Base-by-base conservation (phyloP, 2,888 invertebrate species). In the Apodemia duryi region DNA sequence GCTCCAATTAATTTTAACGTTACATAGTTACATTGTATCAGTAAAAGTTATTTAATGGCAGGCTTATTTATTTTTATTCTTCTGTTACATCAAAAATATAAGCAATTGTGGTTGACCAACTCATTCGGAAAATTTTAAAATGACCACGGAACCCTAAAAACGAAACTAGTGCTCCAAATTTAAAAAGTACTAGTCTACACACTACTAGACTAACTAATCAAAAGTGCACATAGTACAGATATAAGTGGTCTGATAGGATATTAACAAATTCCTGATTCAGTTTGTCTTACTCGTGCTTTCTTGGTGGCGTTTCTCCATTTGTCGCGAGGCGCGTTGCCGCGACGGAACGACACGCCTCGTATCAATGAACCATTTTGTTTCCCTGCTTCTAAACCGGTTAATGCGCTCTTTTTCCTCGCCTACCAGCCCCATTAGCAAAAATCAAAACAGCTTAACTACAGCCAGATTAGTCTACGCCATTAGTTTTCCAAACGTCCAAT, bases 201-300 rank as follows among this genome's bases (percentile, higher is more conserved):
- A 28, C 28, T 52, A 52, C 28, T 52, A 28, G 28, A 52, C 52
- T 21, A 51, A 28, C 21, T 21, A 52, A 52, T 28, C 21, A 21
- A 21, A n/a, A 52, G 52, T 52, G 52, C 52, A 52, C 28, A 41
- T 60, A 5, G 13, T 57, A 49, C 63, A 64, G 35, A n/a, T 63
- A 64, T 52, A 66, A 21, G 66, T 68, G 63, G 60, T 63, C 62
- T 41, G n/a, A 54, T 41, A 54, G 21, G 63, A 28, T 41, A 43
- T 28, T 46, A 60, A 60, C 62, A 65, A 65, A 67, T 65, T 64
- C 68, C 70, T 60, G 63, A 65, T 68, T 67, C 65, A 66, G 57
- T 71, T 72, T 70, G 73, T 85, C 95, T 95, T 95, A 96, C 95
- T 93, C 95, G 94, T 86, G 95, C 95, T 94, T 94, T 95, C 79